Percentiles rank a stretch among this genome's conserved stretches.
Conservation (phyloP, 2,113 vertebrate species). For the Rhinichthys klamathensis region DNA sequence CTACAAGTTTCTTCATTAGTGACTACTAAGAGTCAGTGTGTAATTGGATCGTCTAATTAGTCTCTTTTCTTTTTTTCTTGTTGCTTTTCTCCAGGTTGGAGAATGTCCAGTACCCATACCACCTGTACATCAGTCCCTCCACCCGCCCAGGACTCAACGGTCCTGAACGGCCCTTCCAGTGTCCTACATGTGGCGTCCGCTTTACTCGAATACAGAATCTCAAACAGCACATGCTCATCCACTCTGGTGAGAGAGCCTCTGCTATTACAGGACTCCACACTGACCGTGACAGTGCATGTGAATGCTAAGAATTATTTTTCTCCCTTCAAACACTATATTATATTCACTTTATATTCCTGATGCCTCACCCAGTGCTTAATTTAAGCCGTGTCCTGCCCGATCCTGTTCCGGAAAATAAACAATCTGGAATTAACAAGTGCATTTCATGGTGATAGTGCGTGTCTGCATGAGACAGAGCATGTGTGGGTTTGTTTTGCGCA, state of each 20-base stretch:
- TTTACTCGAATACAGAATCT: conserved; percentile 99
- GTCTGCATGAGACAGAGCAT: no score
- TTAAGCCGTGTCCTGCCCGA: no score
- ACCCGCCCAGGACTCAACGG: conserved; percentile 84
- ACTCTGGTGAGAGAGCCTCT: conserved; percentile 86
- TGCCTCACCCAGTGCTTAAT: no score
- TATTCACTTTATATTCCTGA: no score
- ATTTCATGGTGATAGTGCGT: no score
- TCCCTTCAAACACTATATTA: no score
- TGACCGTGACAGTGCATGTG: neutral
- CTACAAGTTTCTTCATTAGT: no score
- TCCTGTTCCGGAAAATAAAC: no score
- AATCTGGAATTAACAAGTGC: no score
- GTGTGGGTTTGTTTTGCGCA: no score
- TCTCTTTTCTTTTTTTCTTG: conserved; percentile 56
- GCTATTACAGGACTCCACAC: neutral
- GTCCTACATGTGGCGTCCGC: conserved; percentile 92
- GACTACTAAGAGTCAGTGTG: neutral
- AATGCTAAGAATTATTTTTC: neutral
- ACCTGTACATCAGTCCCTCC: conserved; percentile 88
- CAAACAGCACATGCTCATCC: conserved; percentile 99
- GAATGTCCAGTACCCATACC: conserved; percentile 88
- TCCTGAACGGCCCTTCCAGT: conserved; percentile 75
- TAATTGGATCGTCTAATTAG: neutral
- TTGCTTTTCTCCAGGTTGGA: conserved; percentile 77